Conservation (phyloP, 2,113 vertebrate species). For the Sinocyclocheilus maitianheensis region DNA sequence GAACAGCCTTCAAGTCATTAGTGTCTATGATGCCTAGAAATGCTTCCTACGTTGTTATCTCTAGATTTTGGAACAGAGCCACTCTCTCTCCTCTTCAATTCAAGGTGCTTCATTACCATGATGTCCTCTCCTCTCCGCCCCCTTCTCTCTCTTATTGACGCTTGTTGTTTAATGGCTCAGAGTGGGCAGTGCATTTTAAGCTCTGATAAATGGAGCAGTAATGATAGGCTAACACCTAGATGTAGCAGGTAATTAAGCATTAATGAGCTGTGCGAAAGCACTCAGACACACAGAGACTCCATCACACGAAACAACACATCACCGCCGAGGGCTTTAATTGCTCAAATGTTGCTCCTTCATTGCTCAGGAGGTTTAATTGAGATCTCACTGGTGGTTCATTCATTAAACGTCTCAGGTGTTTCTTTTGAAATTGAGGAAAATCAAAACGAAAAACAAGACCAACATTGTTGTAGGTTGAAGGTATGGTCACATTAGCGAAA, state of each 20-base stretch:
- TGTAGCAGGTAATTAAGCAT: constrained; percentile 52
- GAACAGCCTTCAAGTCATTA: not conserved
- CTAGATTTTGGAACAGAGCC: not conserved
- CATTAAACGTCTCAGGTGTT: not conserved
- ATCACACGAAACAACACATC: constrained; percentile 14
- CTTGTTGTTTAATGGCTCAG: constrained; percentile 35
- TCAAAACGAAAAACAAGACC: not conserved
- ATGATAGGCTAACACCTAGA: constrained; percentile 50
- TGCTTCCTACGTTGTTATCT: not conserved
- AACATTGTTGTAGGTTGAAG: not conserved
- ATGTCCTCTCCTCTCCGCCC: constrained; percentile 5
- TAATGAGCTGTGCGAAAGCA: constrained; percentile 37
- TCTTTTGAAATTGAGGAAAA: not conserved
- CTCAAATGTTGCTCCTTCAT: constrained; percentile 11
- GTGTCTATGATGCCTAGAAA: not conserved
- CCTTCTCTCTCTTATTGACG: constrained; percentile 10
- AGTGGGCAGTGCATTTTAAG: constrained; percentile 42
- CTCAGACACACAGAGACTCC: constrained; percentile 20
- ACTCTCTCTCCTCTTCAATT: not conserved
- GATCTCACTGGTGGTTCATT: constrained; percentile 7
- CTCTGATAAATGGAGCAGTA: constrained; percentile 46
- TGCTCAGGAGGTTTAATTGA: constrained; percentile 32
- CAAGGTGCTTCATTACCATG: constrained; percentile 34
- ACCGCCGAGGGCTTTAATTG: constrained; percentile 1
- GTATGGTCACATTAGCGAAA: not conserved